Base-by-base conservation (phyloP, 2,888 invertebrate species). In the Conchocele bisecta region DNA sequence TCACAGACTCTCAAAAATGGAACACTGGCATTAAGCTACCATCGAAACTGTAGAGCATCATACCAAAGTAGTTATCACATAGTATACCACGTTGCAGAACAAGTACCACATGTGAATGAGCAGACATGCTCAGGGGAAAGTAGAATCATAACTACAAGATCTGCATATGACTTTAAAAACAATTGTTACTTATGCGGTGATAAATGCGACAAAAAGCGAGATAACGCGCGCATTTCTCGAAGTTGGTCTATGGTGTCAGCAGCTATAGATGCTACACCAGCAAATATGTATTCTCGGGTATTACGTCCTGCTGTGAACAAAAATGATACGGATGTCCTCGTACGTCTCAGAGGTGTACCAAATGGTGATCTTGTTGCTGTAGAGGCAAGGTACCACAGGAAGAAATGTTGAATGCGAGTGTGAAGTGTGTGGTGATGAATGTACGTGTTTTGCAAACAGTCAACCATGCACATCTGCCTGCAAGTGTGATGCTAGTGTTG, bases 301-400 rank as follows among this genome's bases (percentile, higher is more conserved):
- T 20, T 53, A n/a, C 9, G 33, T 3, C n/a, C 26, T 24, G 26
- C 53, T 41, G n/a, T 33, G 15, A 13, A 29, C 29, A 15, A 22
- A 2, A 26, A 44, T 44, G 58, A 58, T 31, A 17, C 13, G 6
- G 6, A 24, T 26, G 3, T 58, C 13, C 11, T 44, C 13, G n/a
- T n/a, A 15, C n/a, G 58, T 11, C 29, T 44, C 6, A 15, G 7
- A 11, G 22, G 44, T 26, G n/a, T 57, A 44, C 33, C 58, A 29
- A 61, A 61, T 6, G 53, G 53, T n/a, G 53, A 63, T 22, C 50
- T 63, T 28, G 42, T 50, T 1, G 53, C 63, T 26, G 53, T 53
- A 4, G 50, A 63, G 22, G 53, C 63, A 3, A 17, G 53, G 3
- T 63, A 63, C 24, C 53, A 63, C 41, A 31, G 63, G 7, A 53